A percentile compares a stretch with the other conserved stretches of the same genome.
phyloP scores from a whole-genome alignment of 2,888 invertebrate species.

The Cynaeus angustus region DNA sequence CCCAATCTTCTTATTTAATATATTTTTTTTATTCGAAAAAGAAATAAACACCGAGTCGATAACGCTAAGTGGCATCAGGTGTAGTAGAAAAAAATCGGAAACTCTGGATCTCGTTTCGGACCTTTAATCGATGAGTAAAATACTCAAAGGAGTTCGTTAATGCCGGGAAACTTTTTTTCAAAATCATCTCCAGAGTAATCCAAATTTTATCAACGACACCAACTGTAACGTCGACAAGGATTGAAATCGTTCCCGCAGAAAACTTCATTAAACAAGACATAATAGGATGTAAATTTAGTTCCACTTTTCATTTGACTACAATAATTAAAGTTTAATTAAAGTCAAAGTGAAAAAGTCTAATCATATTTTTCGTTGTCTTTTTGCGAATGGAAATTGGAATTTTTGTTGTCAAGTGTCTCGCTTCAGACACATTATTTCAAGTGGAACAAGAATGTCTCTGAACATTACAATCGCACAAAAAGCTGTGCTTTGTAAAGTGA shows the following conservation, averaged over 20 bases:
- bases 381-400: conserved; percentile 9
- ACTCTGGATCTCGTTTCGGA: conserved; percentile 15
- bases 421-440: neutral
- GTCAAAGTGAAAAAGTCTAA: conserved; percentile 8
- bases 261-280: conserved; percentile 16
- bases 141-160: conserved; percentile 39
- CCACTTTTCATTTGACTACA: conserved; percentile 12
- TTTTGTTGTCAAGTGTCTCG: conserved; percentile 6
- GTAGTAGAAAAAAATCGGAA: conserved; percentile 29
- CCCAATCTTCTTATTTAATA: neutral
- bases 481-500: neutral
- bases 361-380: conserved; percentile 7
- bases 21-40: neutral
- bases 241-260: neutral
- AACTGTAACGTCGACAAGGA: neutral
- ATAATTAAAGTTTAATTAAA: conserved; percentile 28
- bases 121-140: conserved; percentile 31
- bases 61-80: conserved; percentile 35
- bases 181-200: conserved; percentile 18
- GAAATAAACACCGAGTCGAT: conserved; percentile 17
- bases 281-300: conserved; percentile 22
- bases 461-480: neutral
- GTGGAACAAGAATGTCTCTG: conserved; percentile 6
- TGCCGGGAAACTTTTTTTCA: conserved; percentile 21
- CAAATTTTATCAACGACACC: conserved; percentile 11